These are phyloP conservation scores for Trematomus bernacchii DNA, from an alignment of 2,797 vertebrate genomes.

Conservation along the genomic window DNA sequence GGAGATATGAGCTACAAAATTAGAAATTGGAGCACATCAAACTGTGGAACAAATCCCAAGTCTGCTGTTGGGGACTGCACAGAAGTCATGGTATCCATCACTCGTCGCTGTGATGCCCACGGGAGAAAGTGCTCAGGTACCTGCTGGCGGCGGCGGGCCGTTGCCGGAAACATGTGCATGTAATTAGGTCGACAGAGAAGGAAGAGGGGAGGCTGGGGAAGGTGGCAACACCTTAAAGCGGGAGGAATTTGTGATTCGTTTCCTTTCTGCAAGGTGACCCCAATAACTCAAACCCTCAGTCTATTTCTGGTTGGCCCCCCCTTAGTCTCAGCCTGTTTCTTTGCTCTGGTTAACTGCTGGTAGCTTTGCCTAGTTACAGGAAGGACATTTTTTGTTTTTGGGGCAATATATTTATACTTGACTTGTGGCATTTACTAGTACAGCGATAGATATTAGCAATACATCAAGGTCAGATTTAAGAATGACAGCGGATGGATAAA, in stretches of 20 bases:
- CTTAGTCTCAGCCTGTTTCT: conserved; percentile 79
- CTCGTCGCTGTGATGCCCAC: conserved; percentile 82
- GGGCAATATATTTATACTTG: conserved; percentile 25
- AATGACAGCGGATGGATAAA: neutral
- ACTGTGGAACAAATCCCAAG: conserved; percentile 87
- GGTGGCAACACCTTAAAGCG: conserved; percentile 85
- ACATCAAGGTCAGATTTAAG: neutral
- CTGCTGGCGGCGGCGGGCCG: conserved; percentile 76
- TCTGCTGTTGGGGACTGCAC: conserved; percentile 82
- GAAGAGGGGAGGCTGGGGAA: conserved; percentile 81
- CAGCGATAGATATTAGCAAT: neutral
- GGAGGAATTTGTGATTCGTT: conserved; percentile 83
- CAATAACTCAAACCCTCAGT: conserved; percentile 88
- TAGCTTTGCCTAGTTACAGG: conserved; percentile 70
- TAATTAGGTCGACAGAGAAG: conserved; percentile 90
- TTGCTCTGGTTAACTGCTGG: conserved; percentile 81
- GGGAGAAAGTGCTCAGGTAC: conserved; percentile 84
- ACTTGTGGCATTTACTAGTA: neutral
- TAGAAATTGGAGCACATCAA: conserved; percentile 91
- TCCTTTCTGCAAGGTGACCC: conserved; percentile 90
- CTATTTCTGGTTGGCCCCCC: conserved; percentile 86
- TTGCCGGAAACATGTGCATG: conserved; percentile 85
- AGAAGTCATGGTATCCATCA: conserved; percentile 88
- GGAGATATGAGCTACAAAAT: conserved; percentile 86
- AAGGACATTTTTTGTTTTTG: conserved; percentile 58